Evolutionary conservation across 1,140 invertebrate genomes (phyloP).

Genomic region (Plutomurus gul): DNA sequence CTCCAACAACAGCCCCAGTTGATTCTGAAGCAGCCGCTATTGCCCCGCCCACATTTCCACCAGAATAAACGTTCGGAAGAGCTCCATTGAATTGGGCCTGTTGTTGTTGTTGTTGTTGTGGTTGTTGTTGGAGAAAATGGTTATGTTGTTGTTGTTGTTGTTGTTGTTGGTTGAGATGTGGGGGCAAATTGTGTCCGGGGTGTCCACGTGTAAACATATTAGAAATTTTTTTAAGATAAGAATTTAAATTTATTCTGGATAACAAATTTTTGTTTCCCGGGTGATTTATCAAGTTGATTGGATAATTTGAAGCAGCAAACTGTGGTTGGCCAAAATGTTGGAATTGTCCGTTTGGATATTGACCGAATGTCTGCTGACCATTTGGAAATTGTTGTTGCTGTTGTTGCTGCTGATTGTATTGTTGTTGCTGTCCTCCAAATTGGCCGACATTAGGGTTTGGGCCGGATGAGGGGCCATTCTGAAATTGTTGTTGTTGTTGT

Average conservation of each 20-base stretch:
- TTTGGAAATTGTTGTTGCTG: slow-evolving; percentile 5
- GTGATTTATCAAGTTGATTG: background rate
- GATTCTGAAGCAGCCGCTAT: background rate
- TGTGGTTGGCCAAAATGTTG: background rate
- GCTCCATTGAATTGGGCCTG: no score
- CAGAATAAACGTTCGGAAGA: no score
- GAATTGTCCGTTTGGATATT: background rate
- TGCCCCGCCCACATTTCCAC: background rate
- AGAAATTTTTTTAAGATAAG: slow-evolving; percentile 28
- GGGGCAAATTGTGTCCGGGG: background rate
- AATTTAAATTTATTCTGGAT: slow-evolving; percentile 26
- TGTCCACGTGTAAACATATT: slow-evolving; percentile 31
- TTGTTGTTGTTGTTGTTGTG: background rate
- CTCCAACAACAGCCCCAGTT: background rate
- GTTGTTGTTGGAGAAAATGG: background rate
- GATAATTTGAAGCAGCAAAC: background rate
- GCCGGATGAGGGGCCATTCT: no score
- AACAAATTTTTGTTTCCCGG: slow-evolving; percentile 31
- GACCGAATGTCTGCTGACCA: background rate
- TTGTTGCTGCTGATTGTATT: background rate
- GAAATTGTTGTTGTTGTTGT: background rate
- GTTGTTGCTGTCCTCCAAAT: background rate
- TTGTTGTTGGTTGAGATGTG: slow-evolving; percentile 14
- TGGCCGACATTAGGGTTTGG: background rate
- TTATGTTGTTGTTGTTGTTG: slow-evolving; percentile 24